Evolutionary conservation across 2,797 vertebrate genomes (phyloP).

Genomic region (Peromyscus melanophrys): DNA sequence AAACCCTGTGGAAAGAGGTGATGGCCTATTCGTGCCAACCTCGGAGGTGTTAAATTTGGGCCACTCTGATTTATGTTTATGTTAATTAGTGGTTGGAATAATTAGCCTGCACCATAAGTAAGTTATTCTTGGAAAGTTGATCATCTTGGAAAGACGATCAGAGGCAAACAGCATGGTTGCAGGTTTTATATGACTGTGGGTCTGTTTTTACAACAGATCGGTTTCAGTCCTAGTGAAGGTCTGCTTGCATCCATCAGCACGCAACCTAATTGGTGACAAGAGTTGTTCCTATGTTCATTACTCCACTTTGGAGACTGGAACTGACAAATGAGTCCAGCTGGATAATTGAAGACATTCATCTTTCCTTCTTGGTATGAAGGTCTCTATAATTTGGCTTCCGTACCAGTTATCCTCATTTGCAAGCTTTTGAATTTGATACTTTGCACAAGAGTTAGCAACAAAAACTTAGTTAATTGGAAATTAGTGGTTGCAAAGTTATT

Average conservation of each 20-base stretch:
- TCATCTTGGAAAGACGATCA: background rate
- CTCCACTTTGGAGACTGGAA: slow-evolving; percentile 45
- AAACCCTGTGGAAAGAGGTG: background rate
- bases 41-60: background rate
- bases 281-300: slow-evolving; percentile 31
- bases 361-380: slow-evolving; percentile 43
- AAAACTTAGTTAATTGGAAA: slow-evolving; percentile 53
- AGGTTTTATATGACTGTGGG: background rate
- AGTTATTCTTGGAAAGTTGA: slow-evolving; percentile 19
- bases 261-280: slow-evolving; percentile 62
- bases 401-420: background rate
- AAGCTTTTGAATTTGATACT: slow-evolving; percentile 33
- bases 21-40: background rate
- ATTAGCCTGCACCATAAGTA: slow-evolving; percentile 11
- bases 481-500: background rate
- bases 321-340: slow-evolving; percentile 56
- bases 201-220: slow-evolving; percentile 45
- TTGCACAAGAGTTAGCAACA: background rate
- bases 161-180: background rate
- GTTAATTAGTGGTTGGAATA: slow-evolving; percentile 54
- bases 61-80: slow-evolving; percentile 3
- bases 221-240: background rate
- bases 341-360: slow-evolving; percentile 5
- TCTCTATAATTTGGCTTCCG: background rate
- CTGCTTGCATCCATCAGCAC: slow-evolving; percentile 52